phyloP scores from a whole-genome alignment of 2,113 vertebrate genomes.

The Prochilodus magdalenae region DNA sequence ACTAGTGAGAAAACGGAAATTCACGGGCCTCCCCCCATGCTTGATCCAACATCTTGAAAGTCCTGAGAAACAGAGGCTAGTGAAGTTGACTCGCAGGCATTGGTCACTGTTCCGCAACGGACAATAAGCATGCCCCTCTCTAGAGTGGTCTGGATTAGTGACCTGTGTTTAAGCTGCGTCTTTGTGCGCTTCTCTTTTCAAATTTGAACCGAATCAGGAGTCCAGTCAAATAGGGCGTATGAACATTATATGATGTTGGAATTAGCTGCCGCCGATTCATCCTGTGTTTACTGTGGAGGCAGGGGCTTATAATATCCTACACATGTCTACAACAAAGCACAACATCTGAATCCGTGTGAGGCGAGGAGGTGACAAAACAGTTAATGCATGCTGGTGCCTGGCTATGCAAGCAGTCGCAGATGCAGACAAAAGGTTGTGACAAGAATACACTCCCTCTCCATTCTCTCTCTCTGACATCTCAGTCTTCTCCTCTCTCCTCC shows the following conservation, averaged over 20 bases:
- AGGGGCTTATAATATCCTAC: constrained; percentile 89
- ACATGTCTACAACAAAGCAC: constrained; percentile 94
- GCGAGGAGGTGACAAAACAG: constrained; percentile 94
- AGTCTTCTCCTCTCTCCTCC: too few relatives aligned
- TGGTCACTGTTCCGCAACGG: not conserved
- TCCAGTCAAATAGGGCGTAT: constrained; percentile 85
- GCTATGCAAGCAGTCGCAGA: constrained; percentile 92
- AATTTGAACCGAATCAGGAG: constrained; percentile 82
- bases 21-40: not conserved
- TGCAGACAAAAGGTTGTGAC: constrained; percentile 96
- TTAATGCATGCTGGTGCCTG: constrained; percentile 94
- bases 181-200: constrained; percentile 65
- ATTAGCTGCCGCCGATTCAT: constrained; percentile 86
- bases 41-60: not conserved
- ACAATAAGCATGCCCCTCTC: constrained; percentile 17
- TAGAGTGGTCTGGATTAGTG: too few relatives aligned
- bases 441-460: constrained; percentile 92
- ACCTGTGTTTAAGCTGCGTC: not conserved
- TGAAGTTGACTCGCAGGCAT: not conserved
- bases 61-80: not conserved
- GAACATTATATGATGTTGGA: constrained; percentile 92
- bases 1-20: not conserved
- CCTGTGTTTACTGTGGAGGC: constrained; percentile 89
- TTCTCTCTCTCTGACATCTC: constrained; percentile 71
- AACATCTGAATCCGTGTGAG: constrained; percentile 94